Percentiles rank a stretch among this genome's conserved stretches.
phyloP scores from a whole-genome alignment of 2,797 vertebrate genomes.

The Limnodromus scolopaceus region DNA sequence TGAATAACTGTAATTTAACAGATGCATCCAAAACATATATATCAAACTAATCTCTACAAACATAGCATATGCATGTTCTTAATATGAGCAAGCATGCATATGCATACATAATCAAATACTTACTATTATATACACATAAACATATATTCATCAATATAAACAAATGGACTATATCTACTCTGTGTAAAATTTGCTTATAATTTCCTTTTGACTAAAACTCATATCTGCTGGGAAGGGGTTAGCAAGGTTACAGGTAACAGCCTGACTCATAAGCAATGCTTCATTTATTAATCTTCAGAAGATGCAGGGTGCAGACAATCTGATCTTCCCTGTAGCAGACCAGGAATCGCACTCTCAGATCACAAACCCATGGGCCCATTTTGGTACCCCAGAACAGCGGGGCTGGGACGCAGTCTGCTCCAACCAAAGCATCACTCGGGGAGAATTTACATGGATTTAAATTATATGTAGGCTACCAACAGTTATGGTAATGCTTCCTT shows the following conservation, averaged over 20 bases:
- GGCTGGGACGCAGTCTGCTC: neutral
- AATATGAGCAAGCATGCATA: neutral
- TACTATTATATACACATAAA: neutral
- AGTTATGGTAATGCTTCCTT: neutral
- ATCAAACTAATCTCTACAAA: neutral
- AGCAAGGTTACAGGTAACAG: neutral
- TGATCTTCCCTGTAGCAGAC: neutral
- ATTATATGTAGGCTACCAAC: neutral
- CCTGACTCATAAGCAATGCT: neutral
- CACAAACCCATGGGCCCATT: neutral
- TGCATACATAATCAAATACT: neutral
- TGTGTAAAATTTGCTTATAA: neutral
- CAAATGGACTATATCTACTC: neutral
- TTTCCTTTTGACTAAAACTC: neutral
- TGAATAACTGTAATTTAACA: neutral
- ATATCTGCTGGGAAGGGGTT: neutral
- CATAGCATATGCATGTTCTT: neutral
- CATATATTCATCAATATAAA: neutral
- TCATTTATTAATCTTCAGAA: neutral
- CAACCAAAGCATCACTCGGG: neutral
- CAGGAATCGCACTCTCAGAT: neutral
- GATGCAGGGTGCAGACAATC: neutral
- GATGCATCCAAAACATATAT: neutral
- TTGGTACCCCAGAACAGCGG: neutral
- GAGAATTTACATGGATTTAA: neutral